Base-by-base conservation (phyloP, 2,888 invertebrate genomes). In the Slavum lentiscoides region DNA sequence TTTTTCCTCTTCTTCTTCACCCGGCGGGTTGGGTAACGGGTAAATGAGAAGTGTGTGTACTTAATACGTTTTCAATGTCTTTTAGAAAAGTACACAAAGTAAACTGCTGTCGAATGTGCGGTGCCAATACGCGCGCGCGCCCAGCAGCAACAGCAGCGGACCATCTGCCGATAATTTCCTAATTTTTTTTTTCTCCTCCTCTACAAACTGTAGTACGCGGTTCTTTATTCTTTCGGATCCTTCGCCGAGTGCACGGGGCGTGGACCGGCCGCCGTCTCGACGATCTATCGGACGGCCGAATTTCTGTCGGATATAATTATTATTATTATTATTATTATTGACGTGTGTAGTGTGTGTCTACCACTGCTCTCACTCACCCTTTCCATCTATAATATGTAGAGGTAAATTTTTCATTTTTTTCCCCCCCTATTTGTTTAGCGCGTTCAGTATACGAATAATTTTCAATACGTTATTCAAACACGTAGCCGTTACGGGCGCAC, bases 151-250 rank as follows among this genome's bases (percentile, higher is more conserved):
- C 30, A 30, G 30, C 68, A 43, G 23, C 59, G 49, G 58, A 72
- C 80, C 80, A 80, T 80, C 80, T 80, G 80, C 80, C 80, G 64
- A 80, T 62, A 77, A 69, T 69, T 77, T 77, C 37, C 64, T 23
- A 62, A 30, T 76, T 59, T 58, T 49, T 67, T 68, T 69, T 69
- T 69, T 30, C 30, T 30, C 4, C 30, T 30, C 30, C 30, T 2
- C 30, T 30, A 30, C 4, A n/a, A n/a, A 30, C 30, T 30, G 4
- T 30, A 9, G 11, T 49, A 49, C 49, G 49, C 30, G 30, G 30
- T 4, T 30, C 30, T 49, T 49, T 15, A 3, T 15, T 15, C 13
- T 15, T 1, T 15, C 13, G 13, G 49, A 49, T 49, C 13, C 49
- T 11, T 49, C 30, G 1, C 11, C 55, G 55, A 7, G 21, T 23